Conservation (phyloP, 2,113 vertebrate species). For the Hyaena hyaena region DNA sequence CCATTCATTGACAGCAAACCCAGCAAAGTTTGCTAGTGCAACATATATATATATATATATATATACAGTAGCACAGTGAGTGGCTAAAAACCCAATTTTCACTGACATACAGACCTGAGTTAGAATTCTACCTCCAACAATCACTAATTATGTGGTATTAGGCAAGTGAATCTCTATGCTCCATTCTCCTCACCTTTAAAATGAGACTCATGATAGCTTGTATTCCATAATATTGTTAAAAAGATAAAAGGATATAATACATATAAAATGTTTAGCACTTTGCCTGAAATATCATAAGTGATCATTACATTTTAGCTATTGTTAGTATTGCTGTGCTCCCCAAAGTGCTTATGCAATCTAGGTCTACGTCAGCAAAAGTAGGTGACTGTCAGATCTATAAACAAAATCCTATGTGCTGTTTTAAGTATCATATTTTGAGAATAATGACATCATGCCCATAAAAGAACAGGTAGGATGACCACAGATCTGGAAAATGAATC, state of each 20-base stretch:
- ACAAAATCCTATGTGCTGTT: background rate
- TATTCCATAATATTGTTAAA: background rate
- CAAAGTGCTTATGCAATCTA: background rate
- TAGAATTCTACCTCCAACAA: background rate
- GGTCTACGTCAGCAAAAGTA: background rate
- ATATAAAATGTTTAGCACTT: background rate
- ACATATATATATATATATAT: background rate
- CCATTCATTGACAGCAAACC: background rate
- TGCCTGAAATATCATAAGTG: background rate
- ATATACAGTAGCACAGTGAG: background rate
- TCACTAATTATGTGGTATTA: accelerated
- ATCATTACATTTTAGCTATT: background rate
- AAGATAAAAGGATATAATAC: background rate
- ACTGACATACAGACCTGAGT: background rate
- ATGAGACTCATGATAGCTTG: background rate
- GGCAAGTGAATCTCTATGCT: background rate
- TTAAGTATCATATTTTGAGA: background rate
- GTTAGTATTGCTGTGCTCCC: background rate
- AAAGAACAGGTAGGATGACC: background rate
- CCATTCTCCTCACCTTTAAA: background rate
- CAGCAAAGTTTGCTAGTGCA: background rate
- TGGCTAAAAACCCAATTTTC: too few species aligned
- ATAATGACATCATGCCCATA: background rate
- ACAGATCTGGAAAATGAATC: background rate
- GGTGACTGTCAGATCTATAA: background rate